Conservation (phyloP, 2,888 invertebrate genomes). For the Blomia tropicalis region DNA sequence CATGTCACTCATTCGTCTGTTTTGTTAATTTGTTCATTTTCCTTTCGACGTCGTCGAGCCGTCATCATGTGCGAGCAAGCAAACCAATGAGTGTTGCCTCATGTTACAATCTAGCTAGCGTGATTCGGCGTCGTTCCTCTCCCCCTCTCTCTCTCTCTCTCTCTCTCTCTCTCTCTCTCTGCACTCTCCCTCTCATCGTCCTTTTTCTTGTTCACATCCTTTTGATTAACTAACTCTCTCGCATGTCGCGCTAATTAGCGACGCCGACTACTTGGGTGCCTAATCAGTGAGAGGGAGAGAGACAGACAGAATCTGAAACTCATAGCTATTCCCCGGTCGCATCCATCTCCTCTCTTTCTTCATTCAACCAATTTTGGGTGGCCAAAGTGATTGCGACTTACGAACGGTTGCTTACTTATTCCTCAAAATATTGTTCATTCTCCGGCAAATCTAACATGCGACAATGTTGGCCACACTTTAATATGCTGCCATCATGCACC, state of each 20-base stretch:
- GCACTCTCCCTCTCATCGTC: background rate
- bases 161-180: background rate
- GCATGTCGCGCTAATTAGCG: constrained; percentile 13
- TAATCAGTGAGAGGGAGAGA: background rate
- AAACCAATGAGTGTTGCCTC: too few relatives aligned
- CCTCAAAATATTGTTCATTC: background rate
- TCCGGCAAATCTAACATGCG: too few relatives aligned
- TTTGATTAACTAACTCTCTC: constrained; percentile 14
- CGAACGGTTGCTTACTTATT: too few relatives aligned
- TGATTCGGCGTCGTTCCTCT: background rate
- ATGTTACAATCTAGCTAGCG: too few relatives aligned
- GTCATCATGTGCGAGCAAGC: too few relatives aligned
- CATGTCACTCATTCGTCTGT: background rate
- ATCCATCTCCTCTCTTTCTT: too few relatives aligned
- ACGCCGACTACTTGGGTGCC: background rate
- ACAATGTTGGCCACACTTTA: too few relatives aligned
- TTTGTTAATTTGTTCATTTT: background rate
- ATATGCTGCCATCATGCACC: too few relatives aligned
- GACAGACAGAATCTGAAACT: background rate
- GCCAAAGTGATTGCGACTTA: too few relatives aligned
- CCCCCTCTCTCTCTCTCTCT: background rate
- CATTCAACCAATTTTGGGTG: too few relatives aligned
- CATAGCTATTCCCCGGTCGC: too few relatives aligned
- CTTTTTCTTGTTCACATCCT: background rate
- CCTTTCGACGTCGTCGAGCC: background rate